A percentile compares a stretch with the other conserved stretches of the same genome.
These are phyloP conservation scores for Iselma pallidipennis DNA, from an alignment of 2,888 invertebrate genomes.

Conservation along the genomic window DNA sequence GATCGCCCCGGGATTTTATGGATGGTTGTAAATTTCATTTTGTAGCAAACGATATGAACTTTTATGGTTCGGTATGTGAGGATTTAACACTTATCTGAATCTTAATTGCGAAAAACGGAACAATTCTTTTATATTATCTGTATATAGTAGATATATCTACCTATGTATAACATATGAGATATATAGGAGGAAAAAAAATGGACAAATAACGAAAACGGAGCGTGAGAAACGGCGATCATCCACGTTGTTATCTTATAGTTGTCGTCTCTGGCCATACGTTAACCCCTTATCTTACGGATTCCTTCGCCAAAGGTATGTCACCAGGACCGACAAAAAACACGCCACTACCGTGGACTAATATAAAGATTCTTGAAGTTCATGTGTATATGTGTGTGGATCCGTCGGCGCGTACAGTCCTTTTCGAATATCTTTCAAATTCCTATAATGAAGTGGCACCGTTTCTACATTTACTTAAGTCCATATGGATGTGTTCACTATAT, in stretches of 20 bases:
- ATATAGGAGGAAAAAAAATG: conserved; percentile 35
- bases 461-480: conserved; percentile 36
- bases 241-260: conserved; percentile 47
- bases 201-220: conserved; percentile 35
- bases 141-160: background rate
- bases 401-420: conserved; percentile 7
- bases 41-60: conserved; percentile 31
- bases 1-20: conserved; percentile 16
- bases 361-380: conserved; percentile 35
- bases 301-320: conserved; percentile 54
- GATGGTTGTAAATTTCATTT: conserved; percentile 19
- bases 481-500: conserved; percentile 13
- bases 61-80: conserved; percentile 39
- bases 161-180: too few species aligned
- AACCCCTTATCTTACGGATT: conserved; percentile 54
- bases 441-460: conserved; percentile 42
- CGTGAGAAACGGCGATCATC: conserved; percentile 52
- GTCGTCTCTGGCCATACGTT: conserved; percentile 53
- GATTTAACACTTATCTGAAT: conserved; percentile 47
- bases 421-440: conserved; percentile 33
- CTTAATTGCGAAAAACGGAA: conserved; percentile 49
- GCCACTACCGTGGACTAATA: conserved; percentile 50
- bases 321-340: conserved; percentile 52
- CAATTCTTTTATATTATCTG: conserved; percentile 13
- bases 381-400: conserved; percentile 17